phyloP scores from a whole-genome alignment of 2,888 invertebrate species.

The Trachelus troglodyta region DNA sequence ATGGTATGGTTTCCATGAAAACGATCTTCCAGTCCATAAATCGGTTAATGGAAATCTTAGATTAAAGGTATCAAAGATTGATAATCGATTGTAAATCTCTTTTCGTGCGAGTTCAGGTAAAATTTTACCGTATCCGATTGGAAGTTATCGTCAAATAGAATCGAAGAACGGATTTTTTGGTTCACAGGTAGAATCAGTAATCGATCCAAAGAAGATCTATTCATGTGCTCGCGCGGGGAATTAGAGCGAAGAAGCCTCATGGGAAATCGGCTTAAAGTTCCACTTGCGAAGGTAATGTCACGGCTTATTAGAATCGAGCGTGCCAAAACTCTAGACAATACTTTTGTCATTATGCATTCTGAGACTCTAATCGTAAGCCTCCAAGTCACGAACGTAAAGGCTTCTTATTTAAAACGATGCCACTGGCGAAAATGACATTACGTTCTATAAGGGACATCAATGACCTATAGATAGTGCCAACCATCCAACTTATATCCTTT shows the following conservation, averaged over 20 bases:
- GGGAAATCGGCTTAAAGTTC: conserved; percentile 52
- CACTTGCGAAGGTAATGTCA: neutral
- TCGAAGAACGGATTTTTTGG: neutral
- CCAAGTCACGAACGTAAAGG: conserved; percentile 30
- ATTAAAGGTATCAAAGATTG: neutral
- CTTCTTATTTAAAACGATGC: conserved; percentile 24
- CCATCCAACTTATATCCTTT: no score
- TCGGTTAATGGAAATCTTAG: neutral
- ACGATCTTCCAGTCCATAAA: neutral
- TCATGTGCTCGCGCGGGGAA: conserved; percentile 42
- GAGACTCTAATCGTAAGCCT: conserved; percentile 21
- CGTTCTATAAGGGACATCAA: neutral
- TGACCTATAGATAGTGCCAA: neutral
- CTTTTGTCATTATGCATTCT: conserved; percentile 21
- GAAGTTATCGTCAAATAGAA: neutral
- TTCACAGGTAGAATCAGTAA: conserved; percentile 18
- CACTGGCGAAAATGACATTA: conserved; percentile 15
- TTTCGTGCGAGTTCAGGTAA: neutral
- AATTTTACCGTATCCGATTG: neutral
- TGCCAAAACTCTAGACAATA: conserved; percentile 29
- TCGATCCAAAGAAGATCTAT: conserved; percentile 26
- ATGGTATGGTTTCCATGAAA: neutral
- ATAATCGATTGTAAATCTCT: neutral
- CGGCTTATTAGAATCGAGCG: neutral
- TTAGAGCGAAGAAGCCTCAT: conserved; percentile 52